Base-by-base conservation (phyloP, 2,113 vertebrate species). In the Meleagris gallopavo region DNA sequence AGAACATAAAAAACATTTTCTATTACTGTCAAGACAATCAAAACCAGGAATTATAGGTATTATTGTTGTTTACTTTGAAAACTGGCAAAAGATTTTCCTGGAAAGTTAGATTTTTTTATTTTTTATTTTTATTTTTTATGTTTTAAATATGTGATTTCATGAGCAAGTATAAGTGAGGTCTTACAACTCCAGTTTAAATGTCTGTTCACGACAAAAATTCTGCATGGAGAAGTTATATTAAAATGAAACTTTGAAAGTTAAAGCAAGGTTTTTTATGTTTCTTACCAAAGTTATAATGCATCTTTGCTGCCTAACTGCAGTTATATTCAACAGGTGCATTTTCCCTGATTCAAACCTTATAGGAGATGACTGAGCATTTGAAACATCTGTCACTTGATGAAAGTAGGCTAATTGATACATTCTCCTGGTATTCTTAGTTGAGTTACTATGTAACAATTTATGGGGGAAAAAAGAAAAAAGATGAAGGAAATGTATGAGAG, bases 241-340 rank as follows among this genome's bases (percentile, higher is more conserved):
- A 76, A 85, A 58, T 40, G 24, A 36, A 94, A 71, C 1, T 62
- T 41, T 6, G 36, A 45, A 66, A 77, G 27, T 20, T 19, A 38
- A 80, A 90, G 36, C 8, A 34, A 66, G 19, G 50, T 54, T 58
- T 73, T 57, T 90, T 86, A 48, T 82, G n/a, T 84, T 89, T 88
- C 72, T 19, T 89, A 50, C 29, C 4, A 38, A 83, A 29, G 48
- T 55, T 67, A 32, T 67, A n/a, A 73, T 88, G 14, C 62, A 60
- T 46, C 15, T 87, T 91, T 96, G 50, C 67, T 87, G 52, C 45
- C 52, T 88, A 80, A 94, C 43, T 77, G 72, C 36, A 91, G 62
- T 79, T 94, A 69, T 61, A 43, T 73, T 83, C 55, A 95, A 73
- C 88, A 95, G 79, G 92, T 94, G 50, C 72, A 54, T 94, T 95